These are phyloP conservation scores for Neodiprion virginianus DNA, from an alignment of 1,140 invertebrate genomes.

Conservation along the genomic window DNA sequence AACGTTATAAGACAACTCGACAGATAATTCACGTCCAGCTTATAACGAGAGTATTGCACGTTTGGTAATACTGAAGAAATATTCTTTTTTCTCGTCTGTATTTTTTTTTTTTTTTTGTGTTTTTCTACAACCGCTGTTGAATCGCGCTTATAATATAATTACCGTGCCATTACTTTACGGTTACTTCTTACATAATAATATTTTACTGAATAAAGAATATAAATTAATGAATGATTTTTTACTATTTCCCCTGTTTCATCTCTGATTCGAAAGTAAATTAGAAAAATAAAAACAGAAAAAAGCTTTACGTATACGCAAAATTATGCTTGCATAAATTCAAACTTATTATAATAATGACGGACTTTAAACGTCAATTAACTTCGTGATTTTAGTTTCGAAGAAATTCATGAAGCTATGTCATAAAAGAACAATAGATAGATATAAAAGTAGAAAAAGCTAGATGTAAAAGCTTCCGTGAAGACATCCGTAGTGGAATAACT, in stretches of 20 bases:
- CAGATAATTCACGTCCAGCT: neutral
- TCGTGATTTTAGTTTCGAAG: too few relatives aligned
- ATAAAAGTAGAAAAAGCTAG: too few relatives aligned
- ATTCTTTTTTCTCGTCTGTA: neutral
- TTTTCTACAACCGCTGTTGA: neutral
- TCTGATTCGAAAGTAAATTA: too few relatives aligned
- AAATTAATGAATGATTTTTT: neutral
- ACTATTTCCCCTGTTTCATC: too few relatives aligned
- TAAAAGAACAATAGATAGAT: too few relatives aligned
- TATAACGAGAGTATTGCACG: neutral
- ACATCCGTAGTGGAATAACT: neutral
- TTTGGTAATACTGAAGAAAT: neutral
- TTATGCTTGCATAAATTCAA: too few relatives aligned
- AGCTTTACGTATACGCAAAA: too few relatives aligned
- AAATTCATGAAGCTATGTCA: too few relatives aligned
- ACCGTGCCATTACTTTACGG: conserved; percentile 11
- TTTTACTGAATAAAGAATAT: neutral
- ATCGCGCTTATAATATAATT: conserved; percentile 9
- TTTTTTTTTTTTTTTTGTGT: conserved; percentile 15
- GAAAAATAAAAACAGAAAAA: too few relatives aligned
- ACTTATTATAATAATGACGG: too few relatives aligned
- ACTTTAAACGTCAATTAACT: too few relatives aligned
- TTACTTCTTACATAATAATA: neutral
- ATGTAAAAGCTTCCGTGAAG: too few relatives aligned
- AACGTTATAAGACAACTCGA: neutral